Evolutionary conservation across 2,797 vertebrate genomes (phyloP), one percentile per base, ranked within the genome.

Genomic region (Gila robusta): DNA sequence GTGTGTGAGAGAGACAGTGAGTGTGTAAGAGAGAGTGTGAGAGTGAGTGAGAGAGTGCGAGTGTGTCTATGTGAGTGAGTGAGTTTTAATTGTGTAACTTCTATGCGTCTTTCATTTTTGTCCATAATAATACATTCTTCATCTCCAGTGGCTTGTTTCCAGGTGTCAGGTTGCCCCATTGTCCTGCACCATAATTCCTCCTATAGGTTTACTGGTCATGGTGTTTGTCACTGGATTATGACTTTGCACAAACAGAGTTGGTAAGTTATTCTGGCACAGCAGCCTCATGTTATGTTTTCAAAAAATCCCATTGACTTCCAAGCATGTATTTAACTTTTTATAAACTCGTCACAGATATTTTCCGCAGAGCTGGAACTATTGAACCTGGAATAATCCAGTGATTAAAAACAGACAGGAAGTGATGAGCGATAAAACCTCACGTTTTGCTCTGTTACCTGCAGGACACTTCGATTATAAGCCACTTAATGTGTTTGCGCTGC

Each of bases 401-500:
- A 92, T 79, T 62, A 9, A 62, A 62, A 79, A 41, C 21, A 78
- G 3, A 44, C 39, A 12, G 26, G 14, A 14, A 62, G 14, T 28
- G 77, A 62, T 26, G 56, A 41, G 77, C 0, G 8, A 66, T 28
- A 32, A 64, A 66, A 19, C 9, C 17, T 62, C 76, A 6, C 8
- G 23, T 17, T 79, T 62, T 16, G 56, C 23, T 47, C 39, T 21
- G 66, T 91, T 92, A 92, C 93, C 92, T 90, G 86, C 88, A 93
- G 93, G 93, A 86, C 91, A 88, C 92, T 93, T 94, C 93, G 93
- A 95, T 94, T 95, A 94, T 93, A 94, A 93, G 78, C 83, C 92
- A 89, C 90, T 92, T 83, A 79, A 89, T 35, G 90, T 91, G 92
- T 92, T 93, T 91, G 91, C 89, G 59, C 79, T 87, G 82, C 89